A percentile compares a stretch with the other conserved stretches of the same genome.
phyloP scores from a whole-genome alignment of 92 coral and sea anemone genomes.

The Ricordea florida region DNA sequence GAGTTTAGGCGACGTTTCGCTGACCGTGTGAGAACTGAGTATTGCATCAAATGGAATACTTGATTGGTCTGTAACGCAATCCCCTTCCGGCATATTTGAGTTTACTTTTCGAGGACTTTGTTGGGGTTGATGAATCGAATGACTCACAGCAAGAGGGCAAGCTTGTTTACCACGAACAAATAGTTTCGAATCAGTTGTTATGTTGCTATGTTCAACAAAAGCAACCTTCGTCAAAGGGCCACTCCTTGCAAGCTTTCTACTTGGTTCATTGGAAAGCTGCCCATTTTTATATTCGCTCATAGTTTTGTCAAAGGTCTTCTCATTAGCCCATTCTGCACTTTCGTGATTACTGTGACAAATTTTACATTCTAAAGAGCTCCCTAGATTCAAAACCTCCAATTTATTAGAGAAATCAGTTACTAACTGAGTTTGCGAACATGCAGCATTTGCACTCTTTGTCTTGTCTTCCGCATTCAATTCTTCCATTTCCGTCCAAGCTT shows the following conservation, averaged over 20 bases:
- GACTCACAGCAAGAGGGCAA: no score
- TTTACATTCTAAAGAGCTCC: slow-evolving; percentile 12
- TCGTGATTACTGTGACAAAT: no score
- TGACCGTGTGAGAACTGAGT: not conserved
- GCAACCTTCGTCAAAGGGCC: not conserved
- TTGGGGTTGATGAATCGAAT: no score
- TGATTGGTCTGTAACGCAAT: no score
- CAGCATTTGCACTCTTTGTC: not conserved
- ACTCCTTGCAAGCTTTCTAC: not conserved
- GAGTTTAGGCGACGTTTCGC: not conserved
- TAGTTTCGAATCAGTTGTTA: not conserved
- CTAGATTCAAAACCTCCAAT: slow-evolving; percentile 25
- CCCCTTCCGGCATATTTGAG: no score
- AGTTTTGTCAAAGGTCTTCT: no score
- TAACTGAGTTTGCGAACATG: no score
- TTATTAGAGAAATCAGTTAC: no score
- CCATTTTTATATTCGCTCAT: not conserved
- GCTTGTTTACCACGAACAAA: not conserved
- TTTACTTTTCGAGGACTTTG: no score
- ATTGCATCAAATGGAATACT: no score
- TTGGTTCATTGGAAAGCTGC: not conserved
- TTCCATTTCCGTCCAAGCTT: not conserved
- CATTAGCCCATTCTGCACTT: no score
- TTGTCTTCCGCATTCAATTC: not conserved
- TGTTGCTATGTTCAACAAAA: slow-evolving; percentile 14